phyloP scores from a whole-genome alignment of 2,888 invertebrate species.

The Automeris io region DNA sequence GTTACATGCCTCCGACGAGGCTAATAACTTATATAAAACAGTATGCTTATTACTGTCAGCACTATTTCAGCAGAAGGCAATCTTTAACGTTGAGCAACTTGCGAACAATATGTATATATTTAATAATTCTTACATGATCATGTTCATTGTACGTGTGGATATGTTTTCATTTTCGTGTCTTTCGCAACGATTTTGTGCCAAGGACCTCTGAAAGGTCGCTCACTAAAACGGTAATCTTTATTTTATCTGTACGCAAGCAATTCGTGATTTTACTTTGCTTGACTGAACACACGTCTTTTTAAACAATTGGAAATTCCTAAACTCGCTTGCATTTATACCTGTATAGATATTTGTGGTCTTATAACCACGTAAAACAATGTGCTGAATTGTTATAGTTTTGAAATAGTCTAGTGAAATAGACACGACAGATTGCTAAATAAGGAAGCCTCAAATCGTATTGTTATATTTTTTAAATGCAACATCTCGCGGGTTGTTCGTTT shows the following conservation, averaged over 20 bases:
- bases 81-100: conserved; percentile 25
- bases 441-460: conserved; percentile 30
- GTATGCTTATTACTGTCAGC: conserved; percentile 41
- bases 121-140: conserved; percentile 16
- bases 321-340: background rate
- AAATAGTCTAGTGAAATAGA: no score
- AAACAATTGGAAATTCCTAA: conserved; percentile 16
- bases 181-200: conserved; percentile 61
- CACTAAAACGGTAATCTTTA: conserved; percentile 72
- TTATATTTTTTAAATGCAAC: conserved; percentile 31
- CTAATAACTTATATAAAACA: conserved; percentile 32
- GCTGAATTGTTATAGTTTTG: conserved; percentile 19
- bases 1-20: conserved; percentile 35
- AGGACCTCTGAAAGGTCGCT: conserved; percentile 66
- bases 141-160: conserved; percentile 29
- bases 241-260: conserved; percentile 54
- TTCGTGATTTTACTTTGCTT: conserved; percentile 44
- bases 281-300: conserved; percentile 30
- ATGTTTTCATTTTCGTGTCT: conserved; percentile 51
- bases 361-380: conserved; percentile 1
- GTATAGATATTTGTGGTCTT: conserved; percentile 1
- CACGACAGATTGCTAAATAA: conserved; percentile 27
- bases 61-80: conserved; percentile 22
- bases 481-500: conserved; percentile 23
- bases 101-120: conserved; percentile 20